Evolutionary conservation across 2,113 vertebrate genomes (phyloP).

Genomic region (Charadrius vociferus): DNA sequence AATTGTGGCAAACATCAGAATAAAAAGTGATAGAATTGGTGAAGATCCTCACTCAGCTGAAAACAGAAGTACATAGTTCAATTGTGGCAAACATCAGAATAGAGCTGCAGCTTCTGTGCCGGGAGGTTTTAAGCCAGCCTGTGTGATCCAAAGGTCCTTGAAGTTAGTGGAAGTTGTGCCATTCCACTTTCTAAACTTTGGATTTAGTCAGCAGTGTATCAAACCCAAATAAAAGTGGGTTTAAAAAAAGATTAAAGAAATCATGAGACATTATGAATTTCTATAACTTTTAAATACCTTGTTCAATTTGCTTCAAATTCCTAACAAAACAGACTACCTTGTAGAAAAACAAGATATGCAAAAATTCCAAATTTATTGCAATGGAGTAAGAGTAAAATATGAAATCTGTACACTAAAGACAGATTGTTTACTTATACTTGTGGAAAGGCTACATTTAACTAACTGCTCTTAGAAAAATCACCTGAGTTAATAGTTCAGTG

Average conservation of each 20-base stretch:
- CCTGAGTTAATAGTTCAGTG: neutral
- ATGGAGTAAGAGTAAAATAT: neutral
- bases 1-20: neutral
- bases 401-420: neutral
- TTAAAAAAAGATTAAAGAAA: neutral
- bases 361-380: neutral
- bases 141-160: fast-evolving
- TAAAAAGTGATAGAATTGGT: neutral
- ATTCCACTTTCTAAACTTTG: neutral
- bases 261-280: neutral
- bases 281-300: neutral
- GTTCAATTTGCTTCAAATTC: neutral
- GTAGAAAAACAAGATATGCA: neutral
- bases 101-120: neutral
- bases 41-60: neutral
- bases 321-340: neutral
- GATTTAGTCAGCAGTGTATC: neutral
- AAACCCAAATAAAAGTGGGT: neutral
- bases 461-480: neutral
- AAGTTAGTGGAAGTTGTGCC: neutral
- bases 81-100: neutral
- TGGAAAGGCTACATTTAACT: neutral
- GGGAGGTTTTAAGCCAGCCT: neutral
- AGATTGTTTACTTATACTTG: neutral
- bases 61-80: neutral